Percentiles rank a stretch among this genome's conserved stretches.
These are phyloP conservation scores for Osmerus mordax DNA, from an alignment of 2,113 vertebrate species.

Conservation along the genomic window DNA sequence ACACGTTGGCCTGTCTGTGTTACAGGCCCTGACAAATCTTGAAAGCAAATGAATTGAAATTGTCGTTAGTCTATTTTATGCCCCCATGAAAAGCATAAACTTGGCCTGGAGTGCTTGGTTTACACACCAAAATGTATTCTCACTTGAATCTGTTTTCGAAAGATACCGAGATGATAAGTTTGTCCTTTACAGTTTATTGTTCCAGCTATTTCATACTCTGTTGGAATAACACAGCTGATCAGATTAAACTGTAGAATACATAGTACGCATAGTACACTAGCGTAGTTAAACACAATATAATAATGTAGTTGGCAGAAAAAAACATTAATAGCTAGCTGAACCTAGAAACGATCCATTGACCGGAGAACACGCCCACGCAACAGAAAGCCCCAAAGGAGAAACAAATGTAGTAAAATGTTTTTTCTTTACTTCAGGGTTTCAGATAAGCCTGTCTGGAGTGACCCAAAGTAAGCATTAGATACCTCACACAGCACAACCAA, in stretches of 20 bases:
- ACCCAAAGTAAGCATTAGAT: conserved; percentile 72
- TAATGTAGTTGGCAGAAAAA: not conserved
- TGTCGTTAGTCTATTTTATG: not conserved
- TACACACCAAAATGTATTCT: not conserved
- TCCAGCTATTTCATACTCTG: too few relatives aligned
- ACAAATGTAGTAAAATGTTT: conserved; percentile 55
- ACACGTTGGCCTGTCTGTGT: too few relatives aligned
- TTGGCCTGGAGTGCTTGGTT: not conserved
- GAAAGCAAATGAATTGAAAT: not conserved
- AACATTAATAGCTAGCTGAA: not conserved
- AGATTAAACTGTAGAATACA: too few relatives aligned
- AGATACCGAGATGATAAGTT: too few relatives aligned
- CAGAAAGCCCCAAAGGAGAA: conserved; percentile 16
- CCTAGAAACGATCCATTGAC: not conserved
- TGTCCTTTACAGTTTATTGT: too few relatives aligned
- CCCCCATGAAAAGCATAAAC: not conserved
- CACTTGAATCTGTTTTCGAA: not conserved
- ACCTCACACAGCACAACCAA: conserved; percentile 46
- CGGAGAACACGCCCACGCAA: conserved; percentile 6
- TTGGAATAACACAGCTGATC: too few relatives aligned
- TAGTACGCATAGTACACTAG: too few relatives aligned
- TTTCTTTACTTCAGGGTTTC: conserved; percentile 71
- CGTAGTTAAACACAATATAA: too few relatives aligned
- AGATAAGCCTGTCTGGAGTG: conserved; percentile 76
- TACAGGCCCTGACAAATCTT: too few relatives aligned